phyloP scores from a whole-genome alignment of 92 coral and sea anemone species.

The Zoanthus sociatus region DNA sequence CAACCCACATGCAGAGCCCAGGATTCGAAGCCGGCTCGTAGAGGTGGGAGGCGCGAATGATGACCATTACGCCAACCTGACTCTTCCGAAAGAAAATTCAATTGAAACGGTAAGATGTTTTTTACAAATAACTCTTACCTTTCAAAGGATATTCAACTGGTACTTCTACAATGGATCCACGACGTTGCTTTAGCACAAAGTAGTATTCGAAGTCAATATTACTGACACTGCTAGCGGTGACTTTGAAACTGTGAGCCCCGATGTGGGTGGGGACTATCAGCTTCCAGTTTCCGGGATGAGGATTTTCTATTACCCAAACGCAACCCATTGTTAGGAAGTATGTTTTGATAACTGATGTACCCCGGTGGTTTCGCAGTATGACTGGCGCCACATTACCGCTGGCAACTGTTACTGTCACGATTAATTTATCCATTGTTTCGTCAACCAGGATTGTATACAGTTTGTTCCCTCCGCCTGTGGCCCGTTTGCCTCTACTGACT shows the following conservation, averaged over 20 bases:
- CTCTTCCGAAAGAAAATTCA: no score
- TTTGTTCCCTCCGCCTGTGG: slow-evolving; percentile 18
- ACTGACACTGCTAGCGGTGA: slow-evolving; percentile 65
- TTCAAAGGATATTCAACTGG: slow-evolving; percentile 58
- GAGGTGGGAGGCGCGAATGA: no score
- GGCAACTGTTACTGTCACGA: slow-evolving; percentile 64
- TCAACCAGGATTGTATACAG: slow-evolving; percentile 79
- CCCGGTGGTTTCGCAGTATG: slow-evolving; percentile 62
- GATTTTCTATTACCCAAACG: slow-evolving; percentile 60
- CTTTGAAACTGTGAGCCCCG: slow-evolving; percentile 80
- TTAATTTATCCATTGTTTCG: slow-evolving; percentile 63
- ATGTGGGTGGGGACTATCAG: slow-evolving; percentile 58
- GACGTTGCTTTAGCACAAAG: slow-evolving; percentile 53
- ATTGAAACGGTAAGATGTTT: no score
- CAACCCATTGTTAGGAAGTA: slow-evolving; percentile 59
- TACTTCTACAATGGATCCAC: slow-evolving; percentile 47
- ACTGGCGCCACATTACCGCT: slow-evolving; percentile 37
- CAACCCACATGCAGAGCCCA: no score
- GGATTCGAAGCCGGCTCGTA: no score
- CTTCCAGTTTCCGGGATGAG: slow-evolving; percentile 66
- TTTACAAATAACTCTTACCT: slow-evolving; percentile 22
- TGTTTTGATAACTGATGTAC: slow-evolving; percentile 28
- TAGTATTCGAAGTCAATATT: slow-evolving; percentile 73
- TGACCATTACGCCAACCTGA: no score
- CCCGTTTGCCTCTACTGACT: background rate